Evolutionary conservation across 2,797 vertebrate genomes (phyloP).

Genomic region (Gallinago stenura): DNA sequence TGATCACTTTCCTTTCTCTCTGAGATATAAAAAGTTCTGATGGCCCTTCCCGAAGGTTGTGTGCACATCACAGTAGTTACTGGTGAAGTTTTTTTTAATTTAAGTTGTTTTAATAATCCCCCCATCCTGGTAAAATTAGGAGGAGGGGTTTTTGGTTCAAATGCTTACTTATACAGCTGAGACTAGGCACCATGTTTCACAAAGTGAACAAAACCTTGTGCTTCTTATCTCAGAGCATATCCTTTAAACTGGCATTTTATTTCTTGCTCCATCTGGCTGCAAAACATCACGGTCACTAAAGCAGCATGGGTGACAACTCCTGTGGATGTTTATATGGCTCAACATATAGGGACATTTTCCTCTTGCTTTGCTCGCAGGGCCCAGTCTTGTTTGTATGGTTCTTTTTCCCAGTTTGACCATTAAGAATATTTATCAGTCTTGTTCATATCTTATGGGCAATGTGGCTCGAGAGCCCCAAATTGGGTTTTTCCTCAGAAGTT

Average conservation of each 20-base stretch:
- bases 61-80: background rate
- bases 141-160: background rate
- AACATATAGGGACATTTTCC: background rate
- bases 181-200: fast-evolving
- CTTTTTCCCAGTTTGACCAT: background rate
- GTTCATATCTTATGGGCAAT: background rate
- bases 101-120: background rate
- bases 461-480: background rate
- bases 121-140: background rate
- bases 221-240: background rate
- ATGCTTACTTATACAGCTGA: background rate
- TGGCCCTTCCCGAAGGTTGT: background rate
- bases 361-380: background rate
- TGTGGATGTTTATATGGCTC: background rate
- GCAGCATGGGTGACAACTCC: background rate
- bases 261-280: background rate
- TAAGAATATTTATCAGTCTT: background rate
- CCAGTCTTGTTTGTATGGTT: background rate
- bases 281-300: background rate
- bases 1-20: background rate
- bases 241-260: background rate
- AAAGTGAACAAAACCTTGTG: background rate
- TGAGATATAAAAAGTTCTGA: background rate
- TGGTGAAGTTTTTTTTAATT: background rate
- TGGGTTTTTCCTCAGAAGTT: background rate